These are phyloP conservation scores for Drosophila repleta DNA, from an alignment of 1,140 invertebrate genomes.

Conservation along the genomic window DNA sequence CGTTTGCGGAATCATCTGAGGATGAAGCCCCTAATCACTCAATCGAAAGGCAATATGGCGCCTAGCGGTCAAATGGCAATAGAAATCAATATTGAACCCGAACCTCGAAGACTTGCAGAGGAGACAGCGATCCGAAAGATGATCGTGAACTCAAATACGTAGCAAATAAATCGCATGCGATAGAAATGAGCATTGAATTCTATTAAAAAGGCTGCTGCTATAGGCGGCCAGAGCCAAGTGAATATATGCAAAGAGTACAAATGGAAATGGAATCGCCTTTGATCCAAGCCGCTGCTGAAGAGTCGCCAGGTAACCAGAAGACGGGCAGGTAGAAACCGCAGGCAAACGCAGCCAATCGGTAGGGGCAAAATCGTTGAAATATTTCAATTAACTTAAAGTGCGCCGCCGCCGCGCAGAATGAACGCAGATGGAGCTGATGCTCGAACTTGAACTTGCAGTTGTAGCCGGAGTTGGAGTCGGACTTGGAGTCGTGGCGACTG, in stretches of 20 bases:
- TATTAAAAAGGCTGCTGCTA: constrained; percentile 72
- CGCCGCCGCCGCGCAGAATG: constrained; percentile 39
- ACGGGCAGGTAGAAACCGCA: constrained; percentile 71
- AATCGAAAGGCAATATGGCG: constrained; percentile 76
- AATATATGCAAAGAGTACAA: constrained; percentile 72
- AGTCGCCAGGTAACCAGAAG: constrained; percentile 19
- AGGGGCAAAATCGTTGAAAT: constrained; percentile 82
- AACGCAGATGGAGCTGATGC: constrained; percentile 14
- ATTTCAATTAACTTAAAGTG: constrained; percentile 84
- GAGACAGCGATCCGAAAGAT: constrained; percentile 4
- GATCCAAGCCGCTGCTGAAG: constrained; percentile 61
- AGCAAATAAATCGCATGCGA: constrained; percentile 82
- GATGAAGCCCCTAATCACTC: constrained; percentile 63
- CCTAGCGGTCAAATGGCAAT: constrained; percentile 82
- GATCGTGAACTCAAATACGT: constrained; percentile 72
- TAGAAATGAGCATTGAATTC: constrained; percentile 83
- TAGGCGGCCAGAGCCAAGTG: constrained; percentile 37
- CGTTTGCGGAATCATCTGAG: constrained; percentile 4
- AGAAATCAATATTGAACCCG: constrained; percentile 76
- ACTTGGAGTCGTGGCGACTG: constrained; percentile 42
- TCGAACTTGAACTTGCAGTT: too few relatives aligned
- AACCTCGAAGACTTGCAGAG: constrained; percentile 20
- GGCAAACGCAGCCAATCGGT: constrained; percentile 22
- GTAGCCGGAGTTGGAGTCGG: constrained; percentile 17
- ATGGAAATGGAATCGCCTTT: constrained; percentile 59